Evolutionary conservation across 1,140 invertebrate genomes (phyloP).

Genomic region (Melitaea cinxia): DNA sequence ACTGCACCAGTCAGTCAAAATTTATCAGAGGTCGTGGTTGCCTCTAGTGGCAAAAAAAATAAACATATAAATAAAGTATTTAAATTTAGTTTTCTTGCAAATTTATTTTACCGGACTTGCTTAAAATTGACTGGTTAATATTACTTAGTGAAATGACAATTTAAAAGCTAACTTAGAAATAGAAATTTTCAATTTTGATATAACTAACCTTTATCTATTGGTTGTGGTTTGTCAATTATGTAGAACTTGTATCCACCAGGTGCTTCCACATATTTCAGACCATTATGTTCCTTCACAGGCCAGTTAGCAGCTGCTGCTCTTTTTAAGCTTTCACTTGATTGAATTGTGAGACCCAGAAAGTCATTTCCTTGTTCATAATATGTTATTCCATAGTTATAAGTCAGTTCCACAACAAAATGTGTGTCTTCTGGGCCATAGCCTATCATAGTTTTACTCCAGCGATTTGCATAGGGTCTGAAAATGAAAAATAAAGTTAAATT

Average conservation of each 20-base stretch:
- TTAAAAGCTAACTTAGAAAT: too few species aligned
- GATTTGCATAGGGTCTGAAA: constrained; percentile 95
- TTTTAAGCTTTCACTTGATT: constrained; percentile 88
- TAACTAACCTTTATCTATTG: constrained; percentile 83
- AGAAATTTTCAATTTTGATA: not conserved
- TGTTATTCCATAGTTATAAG: constrained; percentile 97
- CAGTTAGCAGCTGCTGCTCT: constrained; percentile 87
- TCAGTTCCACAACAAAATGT: constrained; percentile 98
- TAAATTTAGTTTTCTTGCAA: too few species aligned
- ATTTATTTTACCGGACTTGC: too few species aligned
- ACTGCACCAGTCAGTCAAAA: too few species aligned
- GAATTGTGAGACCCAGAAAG: constrained; percentile 93
- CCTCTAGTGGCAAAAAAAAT: too few species aligned
- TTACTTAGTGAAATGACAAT: too few species aligned
- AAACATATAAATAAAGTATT: too few species aligned
- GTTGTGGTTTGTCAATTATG: constrained; percentile 88
- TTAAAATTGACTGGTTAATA: too few species aligned
- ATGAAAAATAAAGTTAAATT: constrained; percentile 64
- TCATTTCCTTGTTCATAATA: constrained; percentile 94
- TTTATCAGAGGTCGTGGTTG: too few species aligned
- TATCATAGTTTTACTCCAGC: constrained; percentile 99
- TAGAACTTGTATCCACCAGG: constrained; percentile 96
- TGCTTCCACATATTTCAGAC: constrained; percentile 85
- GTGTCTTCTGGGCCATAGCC: constrained; percentile 97
- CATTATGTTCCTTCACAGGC: constrained; percentile 85